Conservation (phyloP, 1,140 invertebrate species). For the Anoplolepis gracilipes region DNA sequence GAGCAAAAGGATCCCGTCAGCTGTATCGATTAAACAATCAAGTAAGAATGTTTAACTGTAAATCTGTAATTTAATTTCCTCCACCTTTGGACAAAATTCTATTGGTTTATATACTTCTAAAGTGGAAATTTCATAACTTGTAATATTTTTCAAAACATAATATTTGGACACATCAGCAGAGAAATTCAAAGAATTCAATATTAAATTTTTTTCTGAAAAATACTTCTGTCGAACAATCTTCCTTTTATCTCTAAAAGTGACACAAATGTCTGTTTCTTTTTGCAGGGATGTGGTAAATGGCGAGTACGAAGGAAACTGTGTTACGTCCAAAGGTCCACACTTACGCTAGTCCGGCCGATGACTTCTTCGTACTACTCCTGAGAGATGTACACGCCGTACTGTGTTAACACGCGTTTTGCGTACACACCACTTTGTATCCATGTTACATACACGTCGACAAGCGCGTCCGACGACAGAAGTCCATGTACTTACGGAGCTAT, state of each 20-base stretch:
- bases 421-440: slow-evolving; percentile 63
- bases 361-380: slow-evolving; percentile 44
- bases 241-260: slow-evolving; percentile 29
- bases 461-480: slow-evolving; percentile 57
- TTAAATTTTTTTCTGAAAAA: not conserved
- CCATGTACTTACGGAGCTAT: slow-evolving; percentile 67
- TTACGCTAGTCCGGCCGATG: slow-evolving; percentile 57
- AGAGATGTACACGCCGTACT: slow-evolving; percentile 54
- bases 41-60: slow-evolving; percentile 45
- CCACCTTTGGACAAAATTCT: slow-evolving; percentile 11
- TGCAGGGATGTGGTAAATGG: slow-evolving; percentile 37
- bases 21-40: slow-evolving; percentile 46
- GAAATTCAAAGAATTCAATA: not conserved
- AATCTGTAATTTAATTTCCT: slow-evolving; percentile 24
- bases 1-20: slow-evolving; percentile 54
- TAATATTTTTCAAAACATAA: not conserved
- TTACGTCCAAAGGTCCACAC: slow-evolving; percentile 54
- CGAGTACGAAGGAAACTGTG: slow-evolving; percentile 3
- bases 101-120: not conserved
- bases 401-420: slow-evolving; percentile 38
- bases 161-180: not conserved
- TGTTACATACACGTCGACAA: slow-evolving; percentile 38
- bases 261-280: slow-evolving; percentile 58
- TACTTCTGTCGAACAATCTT: not conserved
- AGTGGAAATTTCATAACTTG: not conserved